Evolutionary conservation across 2,113 vertebrate genomes (phyloP), one percentile per base, ranked within the genome.

Genomic region (Probosciger aterrimus): DNA sequence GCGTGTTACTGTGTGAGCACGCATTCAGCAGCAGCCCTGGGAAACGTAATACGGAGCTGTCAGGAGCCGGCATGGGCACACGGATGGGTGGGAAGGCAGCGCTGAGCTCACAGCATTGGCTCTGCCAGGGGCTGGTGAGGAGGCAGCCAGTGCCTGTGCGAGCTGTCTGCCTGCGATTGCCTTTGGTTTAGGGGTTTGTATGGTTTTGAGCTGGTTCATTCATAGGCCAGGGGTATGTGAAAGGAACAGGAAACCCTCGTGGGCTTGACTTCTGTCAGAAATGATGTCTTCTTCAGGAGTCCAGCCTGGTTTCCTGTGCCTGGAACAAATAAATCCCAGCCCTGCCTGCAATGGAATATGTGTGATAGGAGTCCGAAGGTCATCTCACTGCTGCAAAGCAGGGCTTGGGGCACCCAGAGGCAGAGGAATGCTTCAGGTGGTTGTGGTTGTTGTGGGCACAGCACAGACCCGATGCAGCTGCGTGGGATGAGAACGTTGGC

Each of bases 361-460:
- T 17, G 18, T 16, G 68, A 10, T 24, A 5, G 3, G 65, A 74
- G 47, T 23, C 33, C 30, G 14, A 5, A 41, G 69, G 65, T 41
- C 6, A 3, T 33, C n/a, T 76, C 4, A 4, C 35, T 20, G 2
- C 63, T 52, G 84, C 68, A 4, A 50, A 63, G 84, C 5, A 0
- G 17, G 35, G 46, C 69, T 49, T 1, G 0, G 57, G 67, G 82
- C 62, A 16, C 12, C 0, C 4, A 47, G 55, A 65, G 82, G 82
- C 41, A n/a, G 68, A 76, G 92, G 85, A 85, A 68, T 64, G 78
- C 85, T 79, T 82, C 85, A 69, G 93, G 90, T 84, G 84, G 16
- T 33, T 49, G 85, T 47, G 44, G 65, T 17, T 78, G 78, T 55
- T 15, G 16, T 57, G 4, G 0, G 81, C 87, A 55, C 33, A 3